These are phyloP conservation scores for Formica aserva DNA, from an alignment of 2,888 invertebrate species.

Conservation along the genomic window DNA sequence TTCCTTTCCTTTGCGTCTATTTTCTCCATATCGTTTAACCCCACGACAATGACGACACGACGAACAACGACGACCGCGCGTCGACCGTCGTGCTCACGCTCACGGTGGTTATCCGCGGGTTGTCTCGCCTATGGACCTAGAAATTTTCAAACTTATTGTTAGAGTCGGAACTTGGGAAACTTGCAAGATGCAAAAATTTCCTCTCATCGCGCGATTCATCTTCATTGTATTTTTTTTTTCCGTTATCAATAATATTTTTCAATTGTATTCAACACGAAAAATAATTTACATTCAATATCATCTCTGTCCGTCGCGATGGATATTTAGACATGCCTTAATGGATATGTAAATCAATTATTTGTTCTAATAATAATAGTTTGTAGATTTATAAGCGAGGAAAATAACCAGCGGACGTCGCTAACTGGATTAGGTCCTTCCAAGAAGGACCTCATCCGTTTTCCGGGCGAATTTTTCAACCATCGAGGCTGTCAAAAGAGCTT, in stretches of 20 bases:
- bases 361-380: slow-evolving; percentile 9
- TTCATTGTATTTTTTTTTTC: no score
- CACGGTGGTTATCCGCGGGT: no score
- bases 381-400: neutral
- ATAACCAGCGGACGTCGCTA: no score
- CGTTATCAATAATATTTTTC: no score
- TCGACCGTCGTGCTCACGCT: no score
- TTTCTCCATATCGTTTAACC: neutral
- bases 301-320: neutral
- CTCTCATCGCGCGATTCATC: no score
- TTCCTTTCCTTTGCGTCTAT: no score
- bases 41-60: neutral
- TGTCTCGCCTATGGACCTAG: neutral
- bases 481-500: no score
- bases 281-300: neutral
- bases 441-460: no score
- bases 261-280: neutral
- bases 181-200: no score
- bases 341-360: neutral
- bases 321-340: neutral
- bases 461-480: no score
- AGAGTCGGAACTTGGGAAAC: neutral
- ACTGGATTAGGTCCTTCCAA: neutral
- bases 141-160: neutral
- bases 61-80: no score